Base-by-base conservation (phyloP, 2,797 vertebrate species). In the Cheracebus regulus region DNA sequence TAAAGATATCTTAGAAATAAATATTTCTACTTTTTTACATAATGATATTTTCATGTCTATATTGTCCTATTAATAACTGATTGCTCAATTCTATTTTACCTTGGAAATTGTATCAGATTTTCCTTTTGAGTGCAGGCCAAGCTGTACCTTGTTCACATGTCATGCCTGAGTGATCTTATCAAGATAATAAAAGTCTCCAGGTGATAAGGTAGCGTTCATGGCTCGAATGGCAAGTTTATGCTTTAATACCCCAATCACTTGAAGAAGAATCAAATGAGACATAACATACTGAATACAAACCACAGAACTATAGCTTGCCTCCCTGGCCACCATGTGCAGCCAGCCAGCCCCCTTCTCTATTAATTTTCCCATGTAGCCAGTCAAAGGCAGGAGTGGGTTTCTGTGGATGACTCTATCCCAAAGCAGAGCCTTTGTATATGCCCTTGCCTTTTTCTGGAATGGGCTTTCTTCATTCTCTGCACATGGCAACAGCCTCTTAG, bases 241-340 rank as follows among this genome's bases (percentile, higher is more conserved):
- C 93, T 96, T 97, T 90, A 93, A 95, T 95, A 95, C 39, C 36
- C 48, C 7, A 93, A 50, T 93, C 90, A 81, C 52, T 72, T 13
- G 4, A 84, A 76, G 70, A 55, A 79, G 94, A 79, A 78, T 39
- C 20, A 86, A 88, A 92, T 72, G 86, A 95, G 70, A 95, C 24
- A 1, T 67, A 85, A 82, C n/a, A 55, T 3, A 52, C 4, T 84
- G 88, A 84, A 67, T 73, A 67, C 58, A 91, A 92, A 80, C 70
- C 44, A 6, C 24, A 91, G 36, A 44, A 19, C 24, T 30, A 13
- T 12, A 82, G 36, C 19, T 4, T 7, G 26, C 22, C 28, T 70
- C 78, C n/a, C 36, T 52, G 67, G 41, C 30, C 1, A 1, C 39
- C 19, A 13, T 5, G 12, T 58, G 61, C 30, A 67, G 33, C 36